These are phyloP conservation scores for Metacarcinus magister DNA, from an alignment of 2,888 invertebrate species.

Conservation along the genomic window DNA sequence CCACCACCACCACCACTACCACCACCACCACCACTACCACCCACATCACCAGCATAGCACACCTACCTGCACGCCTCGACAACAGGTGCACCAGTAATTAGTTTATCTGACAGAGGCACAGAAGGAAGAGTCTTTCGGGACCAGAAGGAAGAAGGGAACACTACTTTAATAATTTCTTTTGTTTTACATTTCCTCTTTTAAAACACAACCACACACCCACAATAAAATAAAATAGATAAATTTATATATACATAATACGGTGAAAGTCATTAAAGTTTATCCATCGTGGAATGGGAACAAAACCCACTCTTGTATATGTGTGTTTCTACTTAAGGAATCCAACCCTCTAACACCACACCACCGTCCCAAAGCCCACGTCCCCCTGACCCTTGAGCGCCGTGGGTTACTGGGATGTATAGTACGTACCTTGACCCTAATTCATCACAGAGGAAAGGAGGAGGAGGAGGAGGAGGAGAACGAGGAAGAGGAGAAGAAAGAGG, in stretches of 20 bases:
- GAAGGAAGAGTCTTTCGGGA: neutral
- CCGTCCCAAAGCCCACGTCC: neutral
- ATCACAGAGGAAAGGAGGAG: neutral
- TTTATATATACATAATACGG: neutral
- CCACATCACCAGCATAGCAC: neutral
- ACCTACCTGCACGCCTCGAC: too few relatives aligned
- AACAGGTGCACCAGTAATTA: neutral
- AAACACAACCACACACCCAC: neutral
- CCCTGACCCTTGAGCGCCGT: neutral
- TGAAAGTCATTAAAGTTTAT: neutral
- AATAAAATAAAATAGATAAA: neutral
- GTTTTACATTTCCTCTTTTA: neutral
- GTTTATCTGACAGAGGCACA: neutral
- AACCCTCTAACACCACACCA: neutral
- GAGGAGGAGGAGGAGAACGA: neutral
- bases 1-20: neutral
- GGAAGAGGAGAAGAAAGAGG: neutral
- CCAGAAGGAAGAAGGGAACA: neutral
- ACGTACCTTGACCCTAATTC: slow-evolving; percentile 14
- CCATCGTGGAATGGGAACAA: neutral
- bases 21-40: neutral
- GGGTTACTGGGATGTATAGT: neutral
- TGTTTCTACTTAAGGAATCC: neutral
- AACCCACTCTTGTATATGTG: neutral
- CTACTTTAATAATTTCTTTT: neutral